phyloP scores from a whole-genome alignment of 2,113 vertebrate genomes.

The Rhizomys pruinosus region DNA sequence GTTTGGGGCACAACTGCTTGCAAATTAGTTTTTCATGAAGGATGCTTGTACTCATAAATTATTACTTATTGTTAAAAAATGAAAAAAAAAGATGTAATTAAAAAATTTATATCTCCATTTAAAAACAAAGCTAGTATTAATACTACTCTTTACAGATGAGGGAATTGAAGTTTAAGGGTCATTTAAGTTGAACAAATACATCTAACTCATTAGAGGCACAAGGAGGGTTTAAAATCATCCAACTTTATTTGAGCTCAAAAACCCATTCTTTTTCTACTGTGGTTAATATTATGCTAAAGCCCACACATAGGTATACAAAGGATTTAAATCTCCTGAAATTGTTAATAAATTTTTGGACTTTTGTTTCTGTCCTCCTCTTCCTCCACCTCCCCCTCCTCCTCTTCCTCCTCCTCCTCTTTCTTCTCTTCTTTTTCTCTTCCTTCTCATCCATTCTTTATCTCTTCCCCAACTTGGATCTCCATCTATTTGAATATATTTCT shows the following conservation, averaged over 20 bases:
- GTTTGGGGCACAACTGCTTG: no score
- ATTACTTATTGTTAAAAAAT: no score
- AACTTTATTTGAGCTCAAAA: neutral
- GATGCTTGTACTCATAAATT: no score
- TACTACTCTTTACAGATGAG: neutral
- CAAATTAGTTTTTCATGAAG: no score
- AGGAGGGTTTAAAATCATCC: neutral
- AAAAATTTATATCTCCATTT: neutral
- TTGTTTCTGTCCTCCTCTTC: neutral
- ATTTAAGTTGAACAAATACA: neutral
- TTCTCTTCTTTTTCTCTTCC: neutral
- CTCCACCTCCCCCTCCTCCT: neutral
- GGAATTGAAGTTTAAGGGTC: neutral
- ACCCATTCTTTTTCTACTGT: neutral
- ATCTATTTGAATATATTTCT: neutral
- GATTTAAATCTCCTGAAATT: neutral
- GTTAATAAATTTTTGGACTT: neutral
- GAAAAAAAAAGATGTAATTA: no score
- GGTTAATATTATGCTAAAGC: neutral
- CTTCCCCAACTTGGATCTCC: accelerated
- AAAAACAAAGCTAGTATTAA: neutral
- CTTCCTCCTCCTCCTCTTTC: neutral
- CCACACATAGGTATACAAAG: neutral
- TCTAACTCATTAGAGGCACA: neutral
- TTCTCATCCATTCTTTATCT: neutral